Evolutionary conservation across 2,797 vertebrate species (phyloP).

Genomic region (Rhadinocentrus ornatus): DNA sequence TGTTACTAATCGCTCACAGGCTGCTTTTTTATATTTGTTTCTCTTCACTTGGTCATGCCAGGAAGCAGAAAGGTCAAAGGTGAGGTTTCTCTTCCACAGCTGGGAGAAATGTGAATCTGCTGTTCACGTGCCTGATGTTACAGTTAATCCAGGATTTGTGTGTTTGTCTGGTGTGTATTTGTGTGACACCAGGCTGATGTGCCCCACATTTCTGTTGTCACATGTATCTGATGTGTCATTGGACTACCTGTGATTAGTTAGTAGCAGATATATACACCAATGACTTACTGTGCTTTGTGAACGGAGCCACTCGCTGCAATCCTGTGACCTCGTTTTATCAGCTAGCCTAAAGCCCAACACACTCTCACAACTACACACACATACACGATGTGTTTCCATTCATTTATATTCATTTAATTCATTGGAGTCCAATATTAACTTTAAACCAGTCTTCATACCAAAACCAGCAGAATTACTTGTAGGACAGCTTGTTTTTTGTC

Average conservation of each 20-base stretch:
- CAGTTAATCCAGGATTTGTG: slow-evolving; percentile 30
- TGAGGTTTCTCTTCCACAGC: slow-evolving; percentile 11
- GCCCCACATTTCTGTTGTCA: slow-evolving; percentile 37
- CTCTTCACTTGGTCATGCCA: not conserved
- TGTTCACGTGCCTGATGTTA: slow-evolving; percentile 18
- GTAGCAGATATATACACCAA: slow-evolving; percentile 47
- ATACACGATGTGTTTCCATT: not conserved
- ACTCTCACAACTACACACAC: not conserved
- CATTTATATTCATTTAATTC: not conserved
- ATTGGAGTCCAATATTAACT: not conserved
- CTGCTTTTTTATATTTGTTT: not conserved
- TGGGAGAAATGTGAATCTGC: slow-evolving; percentile 9
- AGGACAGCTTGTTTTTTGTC: not conserved
- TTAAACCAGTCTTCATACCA: not conserved
- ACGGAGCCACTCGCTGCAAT: slow-evolving; percentile 35
- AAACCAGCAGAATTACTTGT: not conserved
- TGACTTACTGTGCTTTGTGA: slow-evolving; percentile 52
- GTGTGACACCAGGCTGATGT: slow-evolving; percentile 22
- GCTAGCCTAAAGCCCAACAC: slow-evolving; percentile 24
- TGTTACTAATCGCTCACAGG: slow-evolving; percentile 1
- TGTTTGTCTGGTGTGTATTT: slow-evolving; percentile 5
- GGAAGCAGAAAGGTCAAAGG: slow-evolving; percentile 28
- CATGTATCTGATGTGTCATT: slow-evolving; percentile 40
- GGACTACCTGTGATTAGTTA: slow-evolving; percentile 54
- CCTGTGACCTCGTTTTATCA: slow-evolving; percentile 55